phyloP scores from a whole-genome alignment of 2,113 vertebrate species.

The Cyprinus carpio region DNA sequence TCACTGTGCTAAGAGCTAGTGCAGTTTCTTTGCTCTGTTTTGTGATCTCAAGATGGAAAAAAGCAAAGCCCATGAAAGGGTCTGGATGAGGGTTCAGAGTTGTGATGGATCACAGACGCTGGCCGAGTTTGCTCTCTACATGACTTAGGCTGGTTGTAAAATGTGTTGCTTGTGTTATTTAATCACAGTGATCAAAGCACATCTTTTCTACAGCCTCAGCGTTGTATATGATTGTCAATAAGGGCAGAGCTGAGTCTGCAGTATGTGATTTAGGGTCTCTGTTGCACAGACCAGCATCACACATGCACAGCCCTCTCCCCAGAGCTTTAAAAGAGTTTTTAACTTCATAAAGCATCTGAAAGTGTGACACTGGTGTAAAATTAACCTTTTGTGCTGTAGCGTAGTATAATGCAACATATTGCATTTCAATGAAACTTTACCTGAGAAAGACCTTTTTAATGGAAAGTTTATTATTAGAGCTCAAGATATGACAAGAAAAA shows the following conservation, averaged over 20 bases:
- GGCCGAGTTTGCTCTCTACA: slow-evolving; percentile 9
- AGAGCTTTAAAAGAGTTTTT: background rate
- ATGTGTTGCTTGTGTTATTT: slow-evolving; percentile 18
- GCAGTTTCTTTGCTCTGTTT: background rate
- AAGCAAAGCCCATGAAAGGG: background rate
- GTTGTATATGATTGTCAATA: slow-evolving; percentile 16
- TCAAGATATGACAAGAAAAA: background rate
- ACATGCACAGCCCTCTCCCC: background rate
- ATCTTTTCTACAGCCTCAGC: slow-evolving; percentile 35
- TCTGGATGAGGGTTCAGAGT: background rate
- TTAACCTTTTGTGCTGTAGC: background rate
- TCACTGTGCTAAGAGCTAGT: background rate
- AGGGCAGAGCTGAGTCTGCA: slow-evolving; percentile 18
- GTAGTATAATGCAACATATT: background rate
- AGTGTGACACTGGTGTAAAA: background rate
- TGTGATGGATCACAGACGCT: slow-evolving; percentile 25
- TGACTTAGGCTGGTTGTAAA: background rate
- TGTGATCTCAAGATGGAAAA: background rate
- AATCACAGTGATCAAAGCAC: slow-evolving; percentile 24
- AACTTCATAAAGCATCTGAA: background rate
- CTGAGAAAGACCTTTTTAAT: background rate
- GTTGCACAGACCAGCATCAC: background rate
- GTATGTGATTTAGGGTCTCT: background rate
- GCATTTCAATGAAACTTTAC: background rate
- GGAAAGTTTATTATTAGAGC: background rate